phyloP scores from a whole-genome alignment of 2,888 invertebrate species.

The Mellilla xanthometata region DNA sequence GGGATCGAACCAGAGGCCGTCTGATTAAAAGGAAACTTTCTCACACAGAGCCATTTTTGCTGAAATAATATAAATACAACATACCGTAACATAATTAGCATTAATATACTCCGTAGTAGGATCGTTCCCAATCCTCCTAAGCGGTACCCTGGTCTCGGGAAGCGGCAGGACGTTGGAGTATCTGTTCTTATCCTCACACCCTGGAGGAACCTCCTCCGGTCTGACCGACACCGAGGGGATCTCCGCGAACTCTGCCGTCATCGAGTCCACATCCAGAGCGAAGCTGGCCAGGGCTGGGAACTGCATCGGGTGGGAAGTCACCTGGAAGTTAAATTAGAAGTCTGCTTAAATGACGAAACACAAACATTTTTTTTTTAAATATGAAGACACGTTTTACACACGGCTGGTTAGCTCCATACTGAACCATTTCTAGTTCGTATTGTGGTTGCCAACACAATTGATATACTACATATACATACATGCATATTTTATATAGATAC shows the following conservation, averaged over 20 bases:
- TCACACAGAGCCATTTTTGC: too few relatives aligned
- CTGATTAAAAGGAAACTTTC: too few relatives aligned
- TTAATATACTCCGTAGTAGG: constrained; percentile 95
- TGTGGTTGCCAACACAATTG: too few relatives aligned
- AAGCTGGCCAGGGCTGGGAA: constrained; percentile 90
- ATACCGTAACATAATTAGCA: constrained; percentile 95
- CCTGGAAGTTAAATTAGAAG: constrained; percentile 47
- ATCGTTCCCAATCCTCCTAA: constrained; percentile 87
- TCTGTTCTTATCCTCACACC: constrained; percentile 94
- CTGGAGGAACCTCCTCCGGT: constrained; percentile 92
- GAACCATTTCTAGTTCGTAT: too few relatives aligned
- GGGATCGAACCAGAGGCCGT: too few relatives aligned
- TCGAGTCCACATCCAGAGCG: constrained; percentile 85
- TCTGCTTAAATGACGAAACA: too few relatives aligned
- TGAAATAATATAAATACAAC: constrained; percentile 37
- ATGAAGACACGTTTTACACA: too few relatives aligned
- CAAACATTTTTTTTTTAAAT: too few relatives aligned
- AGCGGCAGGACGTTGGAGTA: constrained; percentile 98
- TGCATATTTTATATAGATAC: too few relatives aligned
- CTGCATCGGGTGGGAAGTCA: constrained; percentile 89
- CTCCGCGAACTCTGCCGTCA: constrained; percentile 91
- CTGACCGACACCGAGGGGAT: constrained; percentile 90
- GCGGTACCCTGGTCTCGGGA: constrained; percentile 93
- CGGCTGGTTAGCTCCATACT: too few relatives aligned
- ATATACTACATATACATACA: too few relatives aligned